phyloP scores from a whole-genome alignment of 2,113 vertebrate species.

The Verasper variegatus region DNA sequence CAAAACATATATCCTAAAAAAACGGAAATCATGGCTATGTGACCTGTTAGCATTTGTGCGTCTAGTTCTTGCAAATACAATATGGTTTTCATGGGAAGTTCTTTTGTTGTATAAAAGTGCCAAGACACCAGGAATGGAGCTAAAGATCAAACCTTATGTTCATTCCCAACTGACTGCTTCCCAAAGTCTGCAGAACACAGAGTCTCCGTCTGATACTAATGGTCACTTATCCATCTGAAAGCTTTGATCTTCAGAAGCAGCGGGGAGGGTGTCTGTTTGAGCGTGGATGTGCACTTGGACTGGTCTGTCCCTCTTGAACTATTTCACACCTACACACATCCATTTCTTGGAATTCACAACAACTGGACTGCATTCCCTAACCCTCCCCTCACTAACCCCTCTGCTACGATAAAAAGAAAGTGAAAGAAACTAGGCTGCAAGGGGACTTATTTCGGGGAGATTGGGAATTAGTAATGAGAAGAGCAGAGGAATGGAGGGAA shows the following conservation, averaged over 20 bases:
- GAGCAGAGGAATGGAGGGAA: constrained; percentile 9
- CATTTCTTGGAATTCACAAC: constrained; percentile 33
- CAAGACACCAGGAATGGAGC: background rate
- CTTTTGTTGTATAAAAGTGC: no score
- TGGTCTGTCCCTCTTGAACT: constrained; percentile 34
- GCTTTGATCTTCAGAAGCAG: constrained; percentile 38
- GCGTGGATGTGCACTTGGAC: constrained; percentile 15
- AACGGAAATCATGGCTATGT: background rate
- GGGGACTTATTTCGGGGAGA: background rate
- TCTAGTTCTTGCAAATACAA: no score
- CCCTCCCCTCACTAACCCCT: background rate
- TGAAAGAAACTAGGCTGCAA: background rate
- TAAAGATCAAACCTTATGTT: constrained; percentile 20
- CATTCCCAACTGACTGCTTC: constrained; percentile 8
- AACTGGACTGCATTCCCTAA: background rate
- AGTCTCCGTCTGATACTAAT: background rate
- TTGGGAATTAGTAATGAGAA: constrained; percentile 7
- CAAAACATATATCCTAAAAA: no score
- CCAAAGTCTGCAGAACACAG: background rate
- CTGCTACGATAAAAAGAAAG: background rate
- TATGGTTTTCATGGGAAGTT: no score
- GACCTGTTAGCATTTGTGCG: background rate
- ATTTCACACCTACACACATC: constrained; percentile 55
- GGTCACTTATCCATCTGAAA: background rate
- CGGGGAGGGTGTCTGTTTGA: constrained; percentile 23